Conservation (phyloP, 2,797 vertebrate species). For the Syndactyla subalaris region DNA sequence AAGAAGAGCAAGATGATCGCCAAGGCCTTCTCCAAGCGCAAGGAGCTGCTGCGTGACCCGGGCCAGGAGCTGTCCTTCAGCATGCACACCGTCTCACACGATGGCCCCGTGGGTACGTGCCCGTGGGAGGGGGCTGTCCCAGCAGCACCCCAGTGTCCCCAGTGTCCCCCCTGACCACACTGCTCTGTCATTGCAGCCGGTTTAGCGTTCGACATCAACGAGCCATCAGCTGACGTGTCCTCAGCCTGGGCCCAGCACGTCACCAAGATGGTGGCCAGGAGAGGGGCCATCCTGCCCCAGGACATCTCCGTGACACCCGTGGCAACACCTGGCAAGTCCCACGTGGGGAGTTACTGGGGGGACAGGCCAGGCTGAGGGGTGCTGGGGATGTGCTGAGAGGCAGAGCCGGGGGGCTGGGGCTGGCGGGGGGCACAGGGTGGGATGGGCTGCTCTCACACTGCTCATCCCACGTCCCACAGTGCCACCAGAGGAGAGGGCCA, state of each 20-base stretch:
- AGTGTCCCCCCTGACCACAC: fast-evolving
- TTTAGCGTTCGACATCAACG: slow-evolving; percentile 93
- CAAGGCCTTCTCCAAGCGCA: slow-evolving; percentile 94
- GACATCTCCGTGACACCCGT: slow-evolving; percentile 94
- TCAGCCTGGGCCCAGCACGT: slow-evolving; percentile 98
- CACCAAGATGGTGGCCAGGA: slow-evolving; percentile 96
- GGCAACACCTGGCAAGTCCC: slow-evolving; percentile 87
- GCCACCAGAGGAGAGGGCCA: slow-evolving; percentile 88
- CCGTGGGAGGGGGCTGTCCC: fast-evolving
- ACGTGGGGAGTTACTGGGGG: fast-evolving
- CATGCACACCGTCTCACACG: slow-evolving; percentile 95
- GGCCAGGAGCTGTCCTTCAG: slow-evolving; percentile 96
- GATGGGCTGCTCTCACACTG: fast-evolving
- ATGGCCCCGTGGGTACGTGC: slow-evolving; percentile 94
- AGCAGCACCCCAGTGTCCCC: fast-evolving
- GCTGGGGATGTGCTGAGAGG: fast-evolving
- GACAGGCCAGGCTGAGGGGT: fast-evolving
- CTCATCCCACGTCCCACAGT: slow-evolving; percentile 66
- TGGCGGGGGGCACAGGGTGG: fast-evolving
- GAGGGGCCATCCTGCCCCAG: slow-evolving; percentile 97
- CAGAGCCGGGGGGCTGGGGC: not conserved
- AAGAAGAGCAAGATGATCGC: slow-evolving; percentile 99
- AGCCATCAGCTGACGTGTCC: slow-evolving; percentile 92
- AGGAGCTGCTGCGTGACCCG: slow-evolving; percentile 93
- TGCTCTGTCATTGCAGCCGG: slow-evolving; percentile 78